Conservation (phyloP, 1,140 invertebrate species). For the Diabrotica virgifera region DNA sequence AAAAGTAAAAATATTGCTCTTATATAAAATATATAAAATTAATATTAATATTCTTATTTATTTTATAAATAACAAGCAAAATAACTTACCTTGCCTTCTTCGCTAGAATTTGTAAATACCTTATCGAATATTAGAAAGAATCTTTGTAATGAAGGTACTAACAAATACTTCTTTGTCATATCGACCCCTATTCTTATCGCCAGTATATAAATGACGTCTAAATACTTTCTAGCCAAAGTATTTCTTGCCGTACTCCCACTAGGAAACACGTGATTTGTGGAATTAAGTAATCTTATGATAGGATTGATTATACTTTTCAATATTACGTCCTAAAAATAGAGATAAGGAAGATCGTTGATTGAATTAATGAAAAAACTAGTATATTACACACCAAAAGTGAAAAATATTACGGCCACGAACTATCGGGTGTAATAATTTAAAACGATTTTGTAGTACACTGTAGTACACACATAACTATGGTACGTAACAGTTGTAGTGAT, state of each 20-base stretch:
- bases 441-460: too few species aligned
- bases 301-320: conserved; percentile 77
- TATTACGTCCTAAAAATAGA: conserved; percentile 60
- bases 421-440: too few species aligned
- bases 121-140: conserved; percentile 89
- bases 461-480: too few species aligned
- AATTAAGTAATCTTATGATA: conserved; percentile 68
- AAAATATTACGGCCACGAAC: too few species aligned
- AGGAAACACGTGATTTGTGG: conserved; percentile 74
- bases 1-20: too few species aligned
- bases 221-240: conserved; percentile 72
- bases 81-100: neutral
- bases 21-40: too few species aligned
- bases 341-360: neutral
- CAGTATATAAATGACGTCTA: conserved; percentile 77
- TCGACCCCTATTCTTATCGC: conserved; percentile 78
- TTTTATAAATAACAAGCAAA: too few species aligned
- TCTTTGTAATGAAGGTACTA: conserved; percentile 65
- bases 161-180: conserved; percentile 77
- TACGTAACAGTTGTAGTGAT: too few species aligned
- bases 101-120: conserved; percentile 51
- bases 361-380: too few species aligned
- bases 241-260: conserved; percentile 69
- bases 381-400: too few species aligned
- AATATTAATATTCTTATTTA: too few species aligned